Percentiles rank a stretch among this genome's conserved stretches.
These are phyloP conservation scores for Tyria jacobaeae DNA, from an alignment of 2,888 invertebrate species.

Conservation along the genomic window DNA sequence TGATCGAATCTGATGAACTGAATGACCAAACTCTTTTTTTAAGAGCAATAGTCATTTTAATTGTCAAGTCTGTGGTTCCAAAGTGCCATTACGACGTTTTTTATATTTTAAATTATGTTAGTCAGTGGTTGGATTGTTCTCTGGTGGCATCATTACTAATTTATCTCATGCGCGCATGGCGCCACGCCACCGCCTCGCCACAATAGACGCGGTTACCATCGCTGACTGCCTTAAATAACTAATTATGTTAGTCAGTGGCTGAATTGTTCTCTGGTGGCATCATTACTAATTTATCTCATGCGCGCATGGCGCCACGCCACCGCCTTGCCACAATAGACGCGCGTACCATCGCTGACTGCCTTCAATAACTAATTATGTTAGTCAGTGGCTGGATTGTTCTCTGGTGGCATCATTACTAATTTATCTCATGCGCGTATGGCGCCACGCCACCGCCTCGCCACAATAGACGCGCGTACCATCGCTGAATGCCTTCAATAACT, in stretches of 20 bases:
- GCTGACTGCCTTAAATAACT: slow-evolving; percentile 1
- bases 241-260: neutral
- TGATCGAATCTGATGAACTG: no score
- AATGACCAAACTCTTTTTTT: no score
- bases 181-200: neutral
- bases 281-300: slow-evolving; percentile 3
- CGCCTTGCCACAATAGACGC: neutral
- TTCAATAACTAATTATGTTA: neutral
- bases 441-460: neutral
- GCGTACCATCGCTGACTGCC: neutral
- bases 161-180: slow-evolving; percentile 5
- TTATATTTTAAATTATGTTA: no score
- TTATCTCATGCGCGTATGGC: slow-evolving; percentile 4
- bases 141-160: neutral
- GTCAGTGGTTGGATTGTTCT: neutral
- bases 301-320: neutral
- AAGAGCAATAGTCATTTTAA: neutral
- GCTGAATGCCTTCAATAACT: slow-evolving; percentile 1
- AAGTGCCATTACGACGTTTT: neutral
- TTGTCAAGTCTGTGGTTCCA: neutral
- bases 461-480: neutral
- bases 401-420: neutral
- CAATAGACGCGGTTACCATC: neutral
- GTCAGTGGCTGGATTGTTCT: neutral
- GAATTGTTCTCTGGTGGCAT: neutral